These are phyloP conservation scores for Drosophila arawakana DNA, from an alignment of 1,140 invertebrate species.

Conservation along the genomic window DNA sequence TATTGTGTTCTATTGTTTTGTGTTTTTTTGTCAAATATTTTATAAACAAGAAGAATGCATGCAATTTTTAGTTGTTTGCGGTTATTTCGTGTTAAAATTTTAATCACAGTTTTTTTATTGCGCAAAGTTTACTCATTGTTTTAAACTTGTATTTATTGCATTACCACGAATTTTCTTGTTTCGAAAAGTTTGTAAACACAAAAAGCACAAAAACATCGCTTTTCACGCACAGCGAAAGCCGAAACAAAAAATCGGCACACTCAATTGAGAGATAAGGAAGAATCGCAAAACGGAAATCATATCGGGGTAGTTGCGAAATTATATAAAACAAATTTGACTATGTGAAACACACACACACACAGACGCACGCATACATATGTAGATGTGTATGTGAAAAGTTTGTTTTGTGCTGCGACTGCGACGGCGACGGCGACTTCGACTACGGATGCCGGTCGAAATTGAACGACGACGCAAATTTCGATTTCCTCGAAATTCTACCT, in stretches of 20 bases:
- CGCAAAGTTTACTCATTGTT: constrained; percentile 50
- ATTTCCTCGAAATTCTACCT: constrained; percentile 81
- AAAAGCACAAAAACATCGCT: constrained; percentile 41
- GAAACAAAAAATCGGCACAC: constrained; percentile 37
- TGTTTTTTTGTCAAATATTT: constrained; percentile 24
- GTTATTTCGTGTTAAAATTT: constrained; percentile 43
- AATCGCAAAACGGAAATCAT: constrained; percentile 63
- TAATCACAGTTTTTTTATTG: constrained; percentile 62
- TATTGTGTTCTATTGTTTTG: constrained; percentile 30
- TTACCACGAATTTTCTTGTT: constrained; percentile 52
- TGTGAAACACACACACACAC: constrained; percentile 37
- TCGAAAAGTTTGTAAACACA: constrained; percentile 42
- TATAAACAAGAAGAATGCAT: constrained; percentile 20
- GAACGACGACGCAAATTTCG: constrained; percentile 77
- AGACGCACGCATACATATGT: constrained; percentile 28
- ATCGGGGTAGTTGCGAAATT: constrained; percentile 74
- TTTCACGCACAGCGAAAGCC: constrained; percentile 32
- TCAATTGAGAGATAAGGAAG: constrained; percentile 68
- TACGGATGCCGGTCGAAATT: constrained; percentile 62
- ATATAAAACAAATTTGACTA: constrained; percentile 73
- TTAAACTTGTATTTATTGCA: constrained; percentile 48
- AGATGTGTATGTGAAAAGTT: constrained; percentile 38
- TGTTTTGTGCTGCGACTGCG: constrained; percentile 41
- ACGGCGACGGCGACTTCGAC: constrained; percentile 16
- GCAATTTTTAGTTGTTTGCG: constrained; percentile 28